A percentile compares a stretch with the other conserved stretches of the same genome.
Evolutionary conservation across 2,113 vertebrate genomes (phyloP).

Genomic region (Ailurus styani): DNA sequence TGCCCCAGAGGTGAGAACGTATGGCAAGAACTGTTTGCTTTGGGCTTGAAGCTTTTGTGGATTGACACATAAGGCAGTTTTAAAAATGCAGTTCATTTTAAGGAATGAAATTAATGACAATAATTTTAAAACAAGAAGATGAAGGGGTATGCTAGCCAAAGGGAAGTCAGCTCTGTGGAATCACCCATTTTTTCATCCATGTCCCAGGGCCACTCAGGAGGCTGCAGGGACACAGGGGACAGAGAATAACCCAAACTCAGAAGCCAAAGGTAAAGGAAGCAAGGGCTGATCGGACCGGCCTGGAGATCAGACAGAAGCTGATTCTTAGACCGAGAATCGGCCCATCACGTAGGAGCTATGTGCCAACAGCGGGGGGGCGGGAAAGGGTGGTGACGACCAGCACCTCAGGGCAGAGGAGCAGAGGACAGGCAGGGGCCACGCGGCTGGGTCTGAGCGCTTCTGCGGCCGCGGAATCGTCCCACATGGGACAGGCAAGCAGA

Average conservation of each 20-base stretch:
- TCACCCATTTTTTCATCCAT: not conserved
- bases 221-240: not conserved
- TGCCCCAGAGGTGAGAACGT: not conserved
- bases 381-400: not conserved
- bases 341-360: not conserved
- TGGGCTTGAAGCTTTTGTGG: not conserved
- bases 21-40: not conserved
- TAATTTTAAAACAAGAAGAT: not conserved
- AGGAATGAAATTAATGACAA: not conserved
- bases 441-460: not conserved
- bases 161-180: not conserved
- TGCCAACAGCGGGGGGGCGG: fast-evolving
- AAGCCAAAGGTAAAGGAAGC: too few species aligned
- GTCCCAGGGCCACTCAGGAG: not conserved
- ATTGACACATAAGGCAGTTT: not conserved
- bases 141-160: not conserved
- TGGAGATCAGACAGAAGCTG: fast-evolving
- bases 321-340: not conserved
- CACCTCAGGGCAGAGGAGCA: not conserved
- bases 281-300: not conserved
- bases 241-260: not conserved
- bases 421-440: not conserved
- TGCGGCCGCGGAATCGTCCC: not conserved
- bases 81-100: not conserved
- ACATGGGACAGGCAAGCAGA: fast-evolving